phyloP scores from a whole-genome alignment of 2,888 invertebrate genomes.

The Dromius quadrimaculatus region DNA sequence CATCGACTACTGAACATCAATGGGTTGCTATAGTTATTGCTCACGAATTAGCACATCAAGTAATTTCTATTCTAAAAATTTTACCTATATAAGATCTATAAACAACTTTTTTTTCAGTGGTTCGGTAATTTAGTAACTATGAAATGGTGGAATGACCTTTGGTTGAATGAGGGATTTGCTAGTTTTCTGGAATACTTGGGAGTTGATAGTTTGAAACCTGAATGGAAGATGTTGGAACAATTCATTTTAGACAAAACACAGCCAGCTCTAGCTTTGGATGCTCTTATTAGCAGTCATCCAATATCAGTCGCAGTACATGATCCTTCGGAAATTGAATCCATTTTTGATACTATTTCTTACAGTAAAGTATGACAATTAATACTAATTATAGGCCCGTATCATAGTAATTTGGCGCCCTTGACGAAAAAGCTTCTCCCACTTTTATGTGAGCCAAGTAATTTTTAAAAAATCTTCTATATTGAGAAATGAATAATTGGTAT shows the following conservation, averaged over 20 bases:
- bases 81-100: conserved; percentile 9
- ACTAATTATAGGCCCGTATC: no score
- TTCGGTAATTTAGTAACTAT: conserved; percentile 94
- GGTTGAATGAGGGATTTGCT: conserved; percentile 92
- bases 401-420: no score
- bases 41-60: conserved; percentile 83
- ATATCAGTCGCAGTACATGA: conserved; percentile 77
- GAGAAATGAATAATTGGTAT: no score
- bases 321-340: conserved; percentile 78
- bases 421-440: no score
- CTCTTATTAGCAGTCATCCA: conserved; percentile 78
- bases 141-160: conserved; percentile 93
- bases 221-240: conserved; percentile 79
- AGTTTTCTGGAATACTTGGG: conserved; percentile 85
- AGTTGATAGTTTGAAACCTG: conserved; percentile 72
- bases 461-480: no score
- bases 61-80: conserved; percentile 61
- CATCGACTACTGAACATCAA: conserved; percentile 76
- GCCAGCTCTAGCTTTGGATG: conserved; percentile 76
- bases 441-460: no score
- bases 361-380: conserved; percentile 74
- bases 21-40: conserved; percentile 76
- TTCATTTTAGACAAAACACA: conserved; percentile 78
- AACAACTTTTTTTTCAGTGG: conserved; percentile 73
- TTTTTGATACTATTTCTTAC: conserved; percentile 82